A percentile compares a stretch with the other conserved stretches of the same genome.
phyloP scores from a whole-genome alignment of 2,888 invertebrate species.

The Bellardia pandia region DNA sequence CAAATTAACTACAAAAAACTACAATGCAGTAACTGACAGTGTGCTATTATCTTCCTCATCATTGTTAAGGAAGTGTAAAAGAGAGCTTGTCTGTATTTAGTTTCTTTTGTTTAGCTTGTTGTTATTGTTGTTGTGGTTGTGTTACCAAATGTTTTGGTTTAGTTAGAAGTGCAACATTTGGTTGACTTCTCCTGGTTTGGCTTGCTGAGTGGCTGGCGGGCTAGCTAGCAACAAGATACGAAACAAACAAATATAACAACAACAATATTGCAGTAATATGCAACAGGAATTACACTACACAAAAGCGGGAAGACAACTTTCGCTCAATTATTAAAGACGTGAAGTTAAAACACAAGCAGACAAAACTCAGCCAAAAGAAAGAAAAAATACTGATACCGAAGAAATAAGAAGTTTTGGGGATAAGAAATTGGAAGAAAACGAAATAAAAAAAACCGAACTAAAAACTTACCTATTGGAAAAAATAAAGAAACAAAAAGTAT shows the following conservation, averaged over 20 bases:
- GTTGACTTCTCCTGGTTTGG: slow-evolving; percentile 14
- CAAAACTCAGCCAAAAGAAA: slow-evolving; percentile 29
- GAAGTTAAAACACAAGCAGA: slow-evolving; percentile 33
- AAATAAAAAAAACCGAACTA: neutral
- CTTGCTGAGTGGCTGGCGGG: neutral
- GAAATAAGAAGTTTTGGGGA: slow-evolving; percentile 27
- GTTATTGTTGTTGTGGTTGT: slow-evolving; percentile 3
- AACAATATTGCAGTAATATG: slow-evolving; percentile 36
- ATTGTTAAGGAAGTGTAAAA: slow-evolving; percentile 15
- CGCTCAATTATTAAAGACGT: slow-evolving; percentile 75
- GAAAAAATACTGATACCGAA: slow-evolving; percentile 38
- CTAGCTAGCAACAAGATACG: slow-evolving; percentile 51
- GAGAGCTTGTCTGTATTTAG: slow-evolving; percentile 4
- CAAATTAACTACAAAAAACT: no score
- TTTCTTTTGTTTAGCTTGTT: slow-evolving; percentile 4
- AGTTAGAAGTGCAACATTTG: slow-evolving; percentile 65
- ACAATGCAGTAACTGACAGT: neutral
- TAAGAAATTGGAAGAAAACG: slow-evolving; percentile 22
- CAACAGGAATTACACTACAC: slow-evolving; percentile 68
- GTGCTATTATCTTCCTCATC: neutral
- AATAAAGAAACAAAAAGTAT: slow-evolving; percentile 26
- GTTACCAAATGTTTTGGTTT: slow-evolving; percentile 43
- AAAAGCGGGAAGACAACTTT: slow-evolving; percentile 81
- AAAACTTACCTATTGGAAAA: slow-evolving; percentile 60
- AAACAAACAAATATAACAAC: slow-evolving; percentile 23